These are phyloP conservation scores for Tenthredo mesomela DNA, from an alignment of 2,888 invertebrate genomes.

Conservation along the genomic window DNA sequence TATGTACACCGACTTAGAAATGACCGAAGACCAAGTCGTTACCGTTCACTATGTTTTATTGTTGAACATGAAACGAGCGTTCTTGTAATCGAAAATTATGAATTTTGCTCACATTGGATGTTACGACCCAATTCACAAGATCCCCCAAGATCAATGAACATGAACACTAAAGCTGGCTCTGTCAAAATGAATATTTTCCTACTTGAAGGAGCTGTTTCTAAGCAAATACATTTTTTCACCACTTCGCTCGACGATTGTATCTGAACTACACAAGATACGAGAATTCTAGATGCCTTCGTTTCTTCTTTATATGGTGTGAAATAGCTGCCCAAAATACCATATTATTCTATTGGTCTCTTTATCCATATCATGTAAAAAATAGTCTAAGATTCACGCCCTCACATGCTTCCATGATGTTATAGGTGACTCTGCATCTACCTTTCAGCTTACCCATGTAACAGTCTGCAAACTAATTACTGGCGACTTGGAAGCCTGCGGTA, in stretches of 20 bases:
- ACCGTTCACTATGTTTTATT: slow-evolving; percentile 25
- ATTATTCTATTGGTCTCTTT: too few relatives aligned
- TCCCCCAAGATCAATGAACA: background rate
- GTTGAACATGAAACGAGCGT: background rate
- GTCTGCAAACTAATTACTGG: background rate
- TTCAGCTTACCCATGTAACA: background rate
- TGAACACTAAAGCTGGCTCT: background rate
- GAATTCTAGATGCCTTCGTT: background rate
- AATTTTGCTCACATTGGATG: background rate
- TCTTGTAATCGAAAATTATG: slow-evolving; percentile 8
- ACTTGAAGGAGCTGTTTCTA: background rate
- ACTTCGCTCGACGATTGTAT: background rate
- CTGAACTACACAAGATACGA: background rate
- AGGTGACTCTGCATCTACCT: background rate
- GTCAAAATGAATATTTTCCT: background rate
- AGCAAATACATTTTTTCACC: background rate
- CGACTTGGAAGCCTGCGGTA: background rate
- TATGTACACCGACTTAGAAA: background rate
- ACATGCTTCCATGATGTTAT: background rate
- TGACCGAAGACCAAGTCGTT: background rate
- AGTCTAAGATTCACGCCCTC: background rate
- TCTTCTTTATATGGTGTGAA: background rate
- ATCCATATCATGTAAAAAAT: background rate
- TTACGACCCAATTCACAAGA: background rate
- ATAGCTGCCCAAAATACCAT: background rate